Evolutionary conservation across 2,888 invertebrate species (phyloP).

Genomic region (Drosophila macrospina): DNA sequence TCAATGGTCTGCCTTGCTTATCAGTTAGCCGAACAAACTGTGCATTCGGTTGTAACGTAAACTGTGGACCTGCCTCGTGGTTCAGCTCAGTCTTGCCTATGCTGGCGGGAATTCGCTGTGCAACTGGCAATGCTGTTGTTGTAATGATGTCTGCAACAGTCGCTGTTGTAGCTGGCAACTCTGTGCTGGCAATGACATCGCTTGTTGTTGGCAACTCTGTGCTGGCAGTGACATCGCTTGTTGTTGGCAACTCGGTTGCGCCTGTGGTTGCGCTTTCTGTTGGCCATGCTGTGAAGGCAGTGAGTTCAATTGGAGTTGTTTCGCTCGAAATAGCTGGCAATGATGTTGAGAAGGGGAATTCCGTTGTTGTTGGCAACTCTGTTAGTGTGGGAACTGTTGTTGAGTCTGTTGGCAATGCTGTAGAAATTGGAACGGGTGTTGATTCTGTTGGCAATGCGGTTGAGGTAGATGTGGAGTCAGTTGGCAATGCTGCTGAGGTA

Average conservation of each 20-base stretch:
- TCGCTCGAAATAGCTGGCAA: neutral
- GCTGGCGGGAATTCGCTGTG: neutral
- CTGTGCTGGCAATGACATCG: neutral
- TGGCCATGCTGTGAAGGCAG: neutral
- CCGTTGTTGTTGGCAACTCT: conserved; percentile 1
- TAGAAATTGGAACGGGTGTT: neutral
- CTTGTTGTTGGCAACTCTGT: conserved; percentile 3
- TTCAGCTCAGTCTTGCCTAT: conserved; percentile 16
- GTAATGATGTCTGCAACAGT: neutral
- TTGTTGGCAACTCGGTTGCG: neutral
- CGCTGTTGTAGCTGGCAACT: neutral
- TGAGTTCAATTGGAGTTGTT: neutral
- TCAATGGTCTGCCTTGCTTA: conserved; percentile 32
- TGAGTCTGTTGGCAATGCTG: conserved; percentile 1
- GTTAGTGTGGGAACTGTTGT: neutral
- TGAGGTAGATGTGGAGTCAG: neutral
- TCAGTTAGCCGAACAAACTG: conserved; percentile 43
- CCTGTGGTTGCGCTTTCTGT: neutral
- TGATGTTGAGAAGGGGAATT: conserved; percentile 1
- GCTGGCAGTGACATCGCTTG: neutral
- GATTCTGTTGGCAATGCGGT: conserved; percentile 10
- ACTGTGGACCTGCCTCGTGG: neutral
- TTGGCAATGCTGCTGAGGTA: neutral
- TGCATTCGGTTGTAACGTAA: conserved; percentile 8
- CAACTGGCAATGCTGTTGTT: neutral